These are phyloP conservation scores for Bolinopsis microptera DNA, from an alignment of 37 sponge, comb jelly and placozoan species.

Conservation along the genomic window DNA sequence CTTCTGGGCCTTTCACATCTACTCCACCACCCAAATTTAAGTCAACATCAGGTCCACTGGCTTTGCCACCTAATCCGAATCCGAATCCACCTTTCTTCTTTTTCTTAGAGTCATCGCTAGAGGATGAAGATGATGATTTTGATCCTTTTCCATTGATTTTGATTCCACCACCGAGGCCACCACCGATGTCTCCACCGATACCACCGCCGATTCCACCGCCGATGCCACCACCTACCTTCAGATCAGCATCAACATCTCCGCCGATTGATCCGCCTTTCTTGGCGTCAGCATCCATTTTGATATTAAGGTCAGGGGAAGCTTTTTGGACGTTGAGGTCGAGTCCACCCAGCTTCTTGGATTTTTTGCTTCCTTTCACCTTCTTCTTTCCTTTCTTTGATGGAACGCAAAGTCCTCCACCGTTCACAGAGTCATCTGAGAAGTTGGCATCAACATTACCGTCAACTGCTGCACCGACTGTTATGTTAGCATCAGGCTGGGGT, in stretches of 20 bases:
- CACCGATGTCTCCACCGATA: neutral
- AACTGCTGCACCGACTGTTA: constrained; percentile 52
- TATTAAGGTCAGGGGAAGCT: constrained; percentile 21
- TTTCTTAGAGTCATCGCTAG: constrained; percentile 2
- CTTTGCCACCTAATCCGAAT: neutral
- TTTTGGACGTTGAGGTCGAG: constrained; percentile 47
- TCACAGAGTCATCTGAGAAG: neutral
- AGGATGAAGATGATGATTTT: neutral
- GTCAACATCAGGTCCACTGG: constrained; percentile 36
- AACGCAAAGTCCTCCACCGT: constrained; percentile 51
- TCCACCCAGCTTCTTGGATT: constrained; percentile 41
- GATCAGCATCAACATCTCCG: constrained; percentile 6
- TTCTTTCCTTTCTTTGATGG: constrained; percentile 21
- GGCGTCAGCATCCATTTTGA: neutral
- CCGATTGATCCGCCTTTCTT: constrained; percentile 8
- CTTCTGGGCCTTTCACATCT: neutral
- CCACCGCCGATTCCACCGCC: neutral
- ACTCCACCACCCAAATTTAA: constrained; percentile 20
- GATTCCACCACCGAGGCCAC: constrained; percentile 9
- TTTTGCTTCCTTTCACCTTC: constrained; percentile 42
- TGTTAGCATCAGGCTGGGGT: neutral
- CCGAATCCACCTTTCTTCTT: neutral
- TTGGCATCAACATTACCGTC: neutral
- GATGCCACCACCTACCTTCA: neutral
- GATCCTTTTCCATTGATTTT: constrained; percentile 13